These are phyloP conservation scores for Siniperca undulata DNA, from an alignment of 2,797 vertebrate genomes.

Conservation along the genomic window DNA sequence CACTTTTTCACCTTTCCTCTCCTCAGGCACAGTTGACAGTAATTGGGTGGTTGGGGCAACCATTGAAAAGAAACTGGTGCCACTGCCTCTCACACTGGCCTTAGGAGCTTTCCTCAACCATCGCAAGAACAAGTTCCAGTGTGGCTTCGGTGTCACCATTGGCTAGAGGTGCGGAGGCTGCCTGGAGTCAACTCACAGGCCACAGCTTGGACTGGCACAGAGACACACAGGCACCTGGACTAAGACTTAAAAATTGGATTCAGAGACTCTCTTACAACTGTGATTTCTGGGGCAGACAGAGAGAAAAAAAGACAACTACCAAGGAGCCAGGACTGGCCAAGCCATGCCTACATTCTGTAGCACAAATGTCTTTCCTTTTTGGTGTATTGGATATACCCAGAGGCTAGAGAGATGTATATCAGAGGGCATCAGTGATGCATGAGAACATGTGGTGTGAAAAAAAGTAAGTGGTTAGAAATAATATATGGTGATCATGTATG, in stretches of 20 bases:
- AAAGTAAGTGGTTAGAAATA: conserved; percentile 75
- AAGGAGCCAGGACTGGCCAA: conserved; percentile 76
- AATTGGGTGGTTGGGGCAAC: conserved; percentile 94
- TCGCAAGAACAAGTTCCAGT: conserved; percentile 95
- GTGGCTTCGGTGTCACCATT: conserved; percentile 93
- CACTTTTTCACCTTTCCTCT: background rate
- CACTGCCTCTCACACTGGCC: conserved; percentile 91
- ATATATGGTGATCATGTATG: conserved; percentile 79
- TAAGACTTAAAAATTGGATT: conserved; percentile 80
- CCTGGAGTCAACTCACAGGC: conserved; percentile 60
- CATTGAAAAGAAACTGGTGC: conserved; percentile 93
- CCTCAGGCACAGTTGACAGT: conserved; percentile 91
- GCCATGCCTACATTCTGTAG: conserved; percentile 81
- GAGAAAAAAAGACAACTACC: conserved; percentile 67
- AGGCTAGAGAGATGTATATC: conserved; percentile 66
- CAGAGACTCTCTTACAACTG: conserved; percentile 80
- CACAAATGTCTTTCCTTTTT: conserved; percentile 79
- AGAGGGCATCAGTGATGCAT: conserved; percentile 76
- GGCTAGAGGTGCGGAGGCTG: conserved; percentile 83
- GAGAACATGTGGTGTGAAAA: conserved; percentile 77
- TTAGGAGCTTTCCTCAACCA: conserved; percentile 95
- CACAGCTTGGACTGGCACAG: conserved; percentile 76
- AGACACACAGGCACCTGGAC: conserved; percentile 81
- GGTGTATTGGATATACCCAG: conserved; percentile 70
- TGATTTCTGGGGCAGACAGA: conserved; percentile 73